These are phyloP conservation scores for Latrodectus elegans DNA, from an alignment of 2,888 invertebrate genomes.

Conservation along the genomic window DNA sequence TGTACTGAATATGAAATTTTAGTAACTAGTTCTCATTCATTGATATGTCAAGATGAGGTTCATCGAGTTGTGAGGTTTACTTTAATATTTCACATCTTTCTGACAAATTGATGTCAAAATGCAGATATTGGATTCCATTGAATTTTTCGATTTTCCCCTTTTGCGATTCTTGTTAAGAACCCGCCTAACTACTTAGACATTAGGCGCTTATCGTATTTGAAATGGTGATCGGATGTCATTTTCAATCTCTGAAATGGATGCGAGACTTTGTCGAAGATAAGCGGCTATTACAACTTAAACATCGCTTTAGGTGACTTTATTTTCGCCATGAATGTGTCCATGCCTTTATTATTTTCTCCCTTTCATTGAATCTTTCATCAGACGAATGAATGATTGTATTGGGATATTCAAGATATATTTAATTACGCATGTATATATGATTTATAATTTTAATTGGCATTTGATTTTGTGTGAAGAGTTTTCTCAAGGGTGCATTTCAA, in stretches of 20 bases:
- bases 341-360: too few relatives aligned
- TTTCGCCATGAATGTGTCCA: too few relatives aligned
- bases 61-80: constrained; percentile 6
- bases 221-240: constrained; percentile 50
- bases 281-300: constrained; percentile 20
- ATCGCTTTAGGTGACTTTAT: not conserved
- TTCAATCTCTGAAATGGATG: constrained; percentile 53
- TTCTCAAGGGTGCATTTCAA: too few relatives aligned
- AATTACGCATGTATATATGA: too few relatives aligned
- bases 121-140: constrained; percentile 42
- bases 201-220: constrained; percentile 44
- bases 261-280: constrained; percentile 8
- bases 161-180: constrained; percentile 31
- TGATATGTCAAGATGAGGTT: constrained; percentile 26
- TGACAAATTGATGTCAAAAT: constrained; percentile 47
- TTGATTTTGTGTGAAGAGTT: too few relatives aligned
- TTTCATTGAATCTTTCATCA: too few relatives aligned
- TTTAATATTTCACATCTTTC: constrained; percentile 39
- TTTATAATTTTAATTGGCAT: too few relatives aligned
- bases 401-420: too few relatives aligned
- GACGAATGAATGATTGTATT: too few relatives aligned
- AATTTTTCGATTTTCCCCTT: constrained; percentile 27
- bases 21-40: constrained; percentile 34
- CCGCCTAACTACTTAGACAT: constrained; percentile 33
- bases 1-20: constrained; percentile 32